Evolutionary conservation across 2,888 invertebrate species (phyloP).

Genomic region (Sinopyrophorus schimmeli): DNA sequence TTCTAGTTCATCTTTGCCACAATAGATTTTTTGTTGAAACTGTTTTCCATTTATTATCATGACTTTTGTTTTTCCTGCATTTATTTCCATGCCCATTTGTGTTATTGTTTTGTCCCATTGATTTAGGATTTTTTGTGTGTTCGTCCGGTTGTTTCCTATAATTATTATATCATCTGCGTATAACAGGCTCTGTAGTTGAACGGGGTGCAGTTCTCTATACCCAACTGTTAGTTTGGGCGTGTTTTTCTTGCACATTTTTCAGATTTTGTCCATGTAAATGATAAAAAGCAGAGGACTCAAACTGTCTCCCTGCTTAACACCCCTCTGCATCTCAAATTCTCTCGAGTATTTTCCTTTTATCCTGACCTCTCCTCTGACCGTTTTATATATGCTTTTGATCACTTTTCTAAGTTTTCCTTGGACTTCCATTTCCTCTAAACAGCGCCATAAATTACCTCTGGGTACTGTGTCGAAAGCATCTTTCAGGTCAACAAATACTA

Average conservation of each 20-base stretch:
- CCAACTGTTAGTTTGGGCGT: neutral
- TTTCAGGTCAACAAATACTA: conserved; percentile 6
- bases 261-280: conserved; percentile 8
- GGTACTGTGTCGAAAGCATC: conserved; percentile 1
- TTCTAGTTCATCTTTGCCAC: too few relatives aligned
- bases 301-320: conserved; percentile 7
- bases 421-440: conserved; percentile 6
- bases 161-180: conserved; percentile 6
- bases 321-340: conserved; percentile 10
- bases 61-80: conserved; percentile 2
- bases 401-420: conserved; percentile 1
- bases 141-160: conserved; percentile 5
- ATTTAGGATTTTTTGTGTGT: conserved; percentile 8
- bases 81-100: neutral
- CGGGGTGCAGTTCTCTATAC: conserved; percentile 2
- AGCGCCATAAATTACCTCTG: conserved; percentile 6
- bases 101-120: conserved; percentile 3
- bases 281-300: conserved; percentile 5
- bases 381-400: conserved; percentile 8
- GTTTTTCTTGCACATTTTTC: conserved; percentile 1
- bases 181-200: conserved; percentile 14
- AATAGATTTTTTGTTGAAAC: too few relatives aligned
- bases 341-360: conserved; percentile 3
- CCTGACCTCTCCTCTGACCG: conserved; percentile 8
- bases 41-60: neutral